Percentiles rank a stretch among this genome's conserved stretches.
Evolutionary conservation across 2,888 invertebrate genomes (phyloP).

Genomic region (Sphinx pinastri): DNA sequence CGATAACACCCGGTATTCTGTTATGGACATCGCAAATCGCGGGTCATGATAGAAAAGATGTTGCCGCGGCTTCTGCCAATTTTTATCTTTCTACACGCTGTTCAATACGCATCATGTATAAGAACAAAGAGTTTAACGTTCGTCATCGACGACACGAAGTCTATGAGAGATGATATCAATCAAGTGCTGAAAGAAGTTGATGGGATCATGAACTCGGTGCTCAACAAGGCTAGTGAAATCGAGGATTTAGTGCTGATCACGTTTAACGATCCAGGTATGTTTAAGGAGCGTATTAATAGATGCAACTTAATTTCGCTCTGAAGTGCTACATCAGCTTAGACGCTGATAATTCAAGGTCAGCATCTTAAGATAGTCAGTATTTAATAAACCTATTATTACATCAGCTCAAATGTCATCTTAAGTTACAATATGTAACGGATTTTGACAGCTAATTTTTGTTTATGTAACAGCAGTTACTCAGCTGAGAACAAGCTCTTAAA

Average conservation of each 20-base stretch:
- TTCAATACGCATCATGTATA: conserved; percentile 35
- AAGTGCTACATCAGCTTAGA: too few relatives aligned
- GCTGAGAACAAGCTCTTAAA: too few relatives aligned
- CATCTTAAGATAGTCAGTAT: too few relatives aligned
- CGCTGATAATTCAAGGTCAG: too few relatives aligned
- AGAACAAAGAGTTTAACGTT: conserved; percentile 44
- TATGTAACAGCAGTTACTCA: too few relatives aligned
- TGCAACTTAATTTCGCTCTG: too few relatives aligned
- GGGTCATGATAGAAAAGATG: background rate
- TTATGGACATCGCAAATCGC: background rate
- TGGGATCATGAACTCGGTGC: conserved; percentile 42
- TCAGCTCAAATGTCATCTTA: too few relatives aligned
- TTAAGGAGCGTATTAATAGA: background rate
- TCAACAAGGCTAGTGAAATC: conserved; percentile 43
- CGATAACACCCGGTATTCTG: background rate
- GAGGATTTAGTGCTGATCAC: conserved; percentile 51
- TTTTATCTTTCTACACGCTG: background rate
- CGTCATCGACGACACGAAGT: conserved; percentile 49
- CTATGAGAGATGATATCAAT: conserved; percentile 44
- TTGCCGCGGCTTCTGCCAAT: background rate
- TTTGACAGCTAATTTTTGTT: too few relatives aligned
- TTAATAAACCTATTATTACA: too few relatives aligned
- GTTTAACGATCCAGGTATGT: conserved; percentile 53
- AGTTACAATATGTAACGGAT: too few relatives aligned
- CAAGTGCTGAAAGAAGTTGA: conserved; percentile 41